phyloP scores from a whole-genome alignment of 2,797 vertebrate genomes.

The Hoplostethus atlanticus region DNA sequence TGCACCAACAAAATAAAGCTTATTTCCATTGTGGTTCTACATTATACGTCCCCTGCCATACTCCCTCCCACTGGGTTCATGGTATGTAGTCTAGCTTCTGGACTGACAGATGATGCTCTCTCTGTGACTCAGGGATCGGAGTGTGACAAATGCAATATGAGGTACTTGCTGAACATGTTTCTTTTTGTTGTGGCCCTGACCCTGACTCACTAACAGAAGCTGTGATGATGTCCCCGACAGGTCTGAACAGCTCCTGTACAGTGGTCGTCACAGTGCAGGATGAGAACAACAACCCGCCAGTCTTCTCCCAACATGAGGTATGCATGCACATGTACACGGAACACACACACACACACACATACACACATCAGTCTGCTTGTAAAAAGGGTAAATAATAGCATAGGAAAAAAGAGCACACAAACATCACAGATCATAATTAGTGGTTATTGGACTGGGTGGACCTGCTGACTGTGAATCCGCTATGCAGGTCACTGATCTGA shows the following conservation, averaged over 20 bases:
- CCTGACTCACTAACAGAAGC: conserved; percentile 76
- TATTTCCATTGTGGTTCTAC: too few species aligned
- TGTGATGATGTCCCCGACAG: conserved; percentile 74
- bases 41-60: neutral
- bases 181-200: conserved; percentile 53
- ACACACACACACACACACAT: conserved; percentile 9
- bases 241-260: conserved; percentile 86
- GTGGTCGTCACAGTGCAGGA: conserved; percentile 82
- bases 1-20: too few species aligned
- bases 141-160: conserved; percentile 55
- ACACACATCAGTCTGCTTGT: conserved; percentile 5
- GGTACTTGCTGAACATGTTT: conserved; percentile 50
- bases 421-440: conserved; percentile 40
- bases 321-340: conserved; percentile 17
- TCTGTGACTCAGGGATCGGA: conserved; percentile 65
- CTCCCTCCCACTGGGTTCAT: neutral
- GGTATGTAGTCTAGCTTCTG: conserved; percentile 31
- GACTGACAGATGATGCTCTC: conserved; percentile 51
- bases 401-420: conserved; percentile 30
- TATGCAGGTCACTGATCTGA: conserved; percentile 70
- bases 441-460: conserved; percentile 26
- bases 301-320: conserved; percentile 88
- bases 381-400: conserved; percentile 29
- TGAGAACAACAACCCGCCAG: conserved; percentile 86
- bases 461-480: conserved; percentile 42